These are phyloP conservation scores for Corythoichthys haematopterus DNA, from an alignment of 2,113 vertebrate species.

Conservation along the genomic window DNA sequence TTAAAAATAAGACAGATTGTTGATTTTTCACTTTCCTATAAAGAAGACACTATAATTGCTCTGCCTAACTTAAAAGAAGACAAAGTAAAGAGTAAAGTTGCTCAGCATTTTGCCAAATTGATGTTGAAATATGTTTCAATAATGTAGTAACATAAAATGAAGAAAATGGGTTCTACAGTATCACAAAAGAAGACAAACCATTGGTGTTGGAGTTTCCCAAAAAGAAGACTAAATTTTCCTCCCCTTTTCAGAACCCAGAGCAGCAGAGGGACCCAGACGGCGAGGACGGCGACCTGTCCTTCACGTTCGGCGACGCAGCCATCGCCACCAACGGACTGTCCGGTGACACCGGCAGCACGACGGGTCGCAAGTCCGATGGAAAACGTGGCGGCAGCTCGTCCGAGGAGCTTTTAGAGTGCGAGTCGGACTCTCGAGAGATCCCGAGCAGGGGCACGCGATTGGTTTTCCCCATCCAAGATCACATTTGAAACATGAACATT, in stretches of 20 bases:
- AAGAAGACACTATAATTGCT: no score
- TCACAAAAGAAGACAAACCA: neutral
- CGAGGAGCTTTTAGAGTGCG: conserved; percentile 86
- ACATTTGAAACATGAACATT: conserved; percentile 70
- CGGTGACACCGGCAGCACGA: conserved; percentile 59
- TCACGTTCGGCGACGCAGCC: conserved; percentile 88
- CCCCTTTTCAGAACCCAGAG: conserved; percentile 82
- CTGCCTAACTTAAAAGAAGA: no score
- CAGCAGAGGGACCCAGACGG: conserved; percentile 86
- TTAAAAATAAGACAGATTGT: neutral
- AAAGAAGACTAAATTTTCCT: neutral
- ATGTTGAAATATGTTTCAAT: no score
- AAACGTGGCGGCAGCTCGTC: conserved; percentile 79
- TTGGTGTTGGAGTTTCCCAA: neutral
- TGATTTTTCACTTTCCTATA: no score
- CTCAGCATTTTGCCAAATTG: no score
- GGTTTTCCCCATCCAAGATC: conserved; percentile 91
- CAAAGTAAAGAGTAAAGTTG: no score
- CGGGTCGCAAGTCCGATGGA: conserved; percentile 67
- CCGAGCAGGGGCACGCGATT: conserved; percentile 87
- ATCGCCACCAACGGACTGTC: conserved; percentile 90
- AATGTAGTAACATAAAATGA: no score
- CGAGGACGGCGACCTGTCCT: conserved; percentile 85
- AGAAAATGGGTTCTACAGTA: no score
- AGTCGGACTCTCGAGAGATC: conserved; percentile 83